Base-by-base conservation (phyloP, 1,140 invertebrate species). In the Caenorhabditis remanei region DNA sequence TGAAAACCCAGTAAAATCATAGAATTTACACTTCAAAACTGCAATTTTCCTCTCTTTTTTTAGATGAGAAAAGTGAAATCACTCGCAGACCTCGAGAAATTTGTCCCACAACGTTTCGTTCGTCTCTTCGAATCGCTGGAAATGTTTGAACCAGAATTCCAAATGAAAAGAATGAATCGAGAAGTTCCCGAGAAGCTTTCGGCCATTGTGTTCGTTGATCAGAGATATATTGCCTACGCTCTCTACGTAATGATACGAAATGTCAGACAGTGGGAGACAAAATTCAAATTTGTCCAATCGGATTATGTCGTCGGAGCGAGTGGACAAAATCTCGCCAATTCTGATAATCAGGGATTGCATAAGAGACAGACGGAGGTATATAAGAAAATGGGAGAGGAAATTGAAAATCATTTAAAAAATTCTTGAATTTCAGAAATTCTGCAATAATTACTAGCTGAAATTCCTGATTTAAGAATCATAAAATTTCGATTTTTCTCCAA, bases 261-360 rank as follows among this genome's bases (percentile, higher is more conserved):
- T 7, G 67, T 93, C 9, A 63, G 67, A 16, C 88, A 87, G 58
- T 84, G 65, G 83, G 83, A 93, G 13, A 71, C 87, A 11, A 67
- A 82, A 40, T 92, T 89, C 84, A 87, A 84, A 40, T 90, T 88
- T 84, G 48, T 92, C 13, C 89, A 90, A 63, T 21, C 90, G 6
- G 92, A 92, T 55, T 93, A 90, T 85, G 71, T 93, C 5, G 89
- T 92, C 48, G 91, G 91, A 63, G 83, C 86, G 32, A 90, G 58
- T 50, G 90, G 90, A n/a, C 84, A 43, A 13, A 83, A 71, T 24
- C 58, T 90, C 1, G 87, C 84, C 3, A 88, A 83, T 24, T 91
- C 92, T 9, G 90, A 90, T 67, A 89, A 85, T 32, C 53, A 84
- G 14, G 85, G 67, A 8, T 75, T 90, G 9, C 87, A 91, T 61